Conservation (phyloP, 2,888 invertebrate species). For the Onchidella celtica region DNA sequence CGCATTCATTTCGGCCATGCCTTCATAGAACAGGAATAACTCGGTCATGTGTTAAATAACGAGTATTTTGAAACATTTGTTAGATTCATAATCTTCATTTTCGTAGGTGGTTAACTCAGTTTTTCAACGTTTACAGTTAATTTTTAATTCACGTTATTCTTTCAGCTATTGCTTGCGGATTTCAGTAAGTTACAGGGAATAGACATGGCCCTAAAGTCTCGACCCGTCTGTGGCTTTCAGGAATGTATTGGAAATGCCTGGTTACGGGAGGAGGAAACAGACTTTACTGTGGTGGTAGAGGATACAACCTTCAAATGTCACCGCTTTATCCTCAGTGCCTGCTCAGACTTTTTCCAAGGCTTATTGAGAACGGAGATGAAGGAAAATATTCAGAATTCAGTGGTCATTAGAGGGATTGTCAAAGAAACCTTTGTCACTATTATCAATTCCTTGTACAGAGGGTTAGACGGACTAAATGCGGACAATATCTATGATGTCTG, state of each 20-base stretch:
- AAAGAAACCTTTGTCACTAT: not conserved
- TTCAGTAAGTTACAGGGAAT: too few species aligned
- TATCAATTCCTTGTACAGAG: not conserved
- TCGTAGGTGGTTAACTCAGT: too few species aligned
- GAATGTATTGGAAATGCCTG: not conserved
- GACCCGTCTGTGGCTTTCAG: not conserved
- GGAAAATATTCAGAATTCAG: not conserved
- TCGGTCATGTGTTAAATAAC: too few species aligned
- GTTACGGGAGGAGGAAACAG: not conserved
- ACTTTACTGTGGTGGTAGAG: slow-evolving; percentile 7
- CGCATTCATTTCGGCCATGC: too few species aligned
- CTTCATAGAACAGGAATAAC: too few species aligned
- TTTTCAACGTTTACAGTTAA: too few species aligned
- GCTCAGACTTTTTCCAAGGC: not conserved
- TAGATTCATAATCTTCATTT: too few species aligned
- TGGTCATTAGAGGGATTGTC: not conserved
- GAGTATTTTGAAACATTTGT: too few species aligned
- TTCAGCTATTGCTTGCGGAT: too few species aligned
- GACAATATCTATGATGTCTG: not conserved
- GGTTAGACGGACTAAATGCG: not conserved
- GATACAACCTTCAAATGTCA: not conserved
- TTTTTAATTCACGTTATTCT: too few species aligned
- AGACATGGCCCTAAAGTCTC: not conserved
- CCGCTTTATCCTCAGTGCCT: not conserved
- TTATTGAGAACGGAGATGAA: slow-evolving; percentile 9